Conservation (phyloP, 1,140 invertebrate genomes). For the Euura lappo region DNA sequence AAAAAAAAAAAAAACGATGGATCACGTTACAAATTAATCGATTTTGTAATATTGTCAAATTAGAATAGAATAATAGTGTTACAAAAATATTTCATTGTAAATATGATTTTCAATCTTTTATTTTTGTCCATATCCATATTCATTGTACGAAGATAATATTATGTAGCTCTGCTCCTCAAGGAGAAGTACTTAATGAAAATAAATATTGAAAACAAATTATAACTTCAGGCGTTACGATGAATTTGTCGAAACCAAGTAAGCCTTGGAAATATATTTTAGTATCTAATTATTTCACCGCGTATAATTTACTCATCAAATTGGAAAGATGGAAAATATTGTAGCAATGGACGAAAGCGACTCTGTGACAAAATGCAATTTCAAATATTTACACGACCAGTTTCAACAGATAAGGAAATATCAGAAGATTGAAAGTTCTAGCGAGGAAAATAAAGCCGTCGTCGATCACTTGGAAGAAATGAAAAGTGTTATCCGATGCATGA, state of each 20-base stretch:
- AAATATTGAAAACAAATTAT: background rate
- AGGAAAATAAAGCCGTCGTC: background rate
- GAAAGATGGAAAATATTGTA: background rate
- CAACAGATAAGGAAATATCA: background rate
- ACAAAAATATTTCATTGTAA: slow-evolving; percentile 9
- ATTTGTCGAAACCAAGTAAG: too few species aligned
- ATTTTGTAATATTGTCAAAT: slow-evolving; percentile 6
- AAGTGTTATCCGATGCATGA: slow-evolving; percentile 12
- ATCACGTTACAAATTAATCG: background rate
- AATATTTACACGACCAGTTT: slow-evolving; percentile 15
- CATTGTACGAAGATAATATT: background rate
- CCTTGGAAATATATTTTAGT: too few species aligned
- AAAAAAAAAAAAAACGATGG: background rate
- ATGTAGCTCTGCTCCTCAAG: background rate
- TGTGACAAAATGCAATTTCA: slow-evolving; percentile 9
- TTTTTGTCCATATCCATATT: slow-evolving; percentile 11
- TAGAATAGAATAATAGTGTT: background rate
- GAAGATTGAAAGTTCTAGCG: slow-evolving; percentile 10
- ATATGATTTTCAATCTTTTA: slow-evolving; percentile 1
- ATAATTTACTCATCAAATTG: too few species aligned
- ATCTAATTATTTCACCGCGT: too few species aligned
- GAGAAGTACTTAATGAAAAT: slow-evolving; percentile 1
- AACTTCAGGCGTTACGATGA: too few species aligned
- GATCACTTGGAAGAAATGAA: slow-evolving; percentile 16
- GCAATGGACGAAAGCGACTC: background rate